Evolutionary conservation across 2,888 invertebrate genomes (phyloP), one percentile per base, ranked within the genome.

Genomic region (Thalpophila matura): DNA sequence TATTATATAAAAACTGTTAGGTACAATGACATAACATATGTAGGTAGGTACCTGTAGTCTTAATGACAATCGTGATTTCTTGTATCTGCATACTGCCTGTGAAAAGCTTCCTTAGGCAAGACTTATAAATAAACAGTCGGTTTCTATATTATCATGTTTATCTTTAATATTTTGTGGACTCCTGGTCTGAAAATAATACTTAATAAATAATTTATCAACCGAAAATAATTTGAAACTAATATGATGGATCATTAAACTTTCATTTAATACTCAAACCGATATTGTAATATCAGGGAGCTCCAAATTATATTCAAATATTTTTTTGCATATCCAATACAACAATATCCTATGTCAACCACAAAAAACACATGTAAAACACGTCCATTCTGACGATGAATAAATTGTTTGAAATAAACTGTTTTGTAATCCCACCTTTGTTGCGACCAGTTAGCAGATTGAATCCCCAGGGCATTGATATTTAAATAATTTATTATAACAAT

Each of bases 401-500:
- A 56, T 56, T 47, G 42, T 40, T 46, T 51, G 16, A 46, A 64
- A 61, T 68, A 74, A 78, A 81, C 73, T 75, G 74, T 81, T 84
- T 79, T 75, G 79, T 80, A 85, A 85, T 81, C 83, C 81, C 47
- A 67, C 82, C 78, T 81, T 84, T 87, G 83, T 86, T 72, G 79
- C 35, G 79, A 79, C 79, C 75, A 74, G 83, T 83, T 83, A 70
- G 76, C 77, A 80, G 81, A 75, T 77, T 63, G 27, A 75, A 81
- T 42, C 74, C 81, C 81, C 81, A 78, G 80, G 75, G 79, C 51
- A 61, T 70, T 80, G 62, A 77, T 82, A 81, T 81, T 80, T 82
- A 79, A 82, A 84, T 80, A 77, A 86, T 86, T 88, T 87, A 85
- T 86, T 80, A 77, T 72, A 70, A 77, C 77, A 82, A 86, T 87